Percentiles rank a stretch among this genome's conserved stretches.
Evolutionary conservation across 2,113 vertebrate species (phyloP).

Genomic region (Cinclus mexicanus): DNA sequence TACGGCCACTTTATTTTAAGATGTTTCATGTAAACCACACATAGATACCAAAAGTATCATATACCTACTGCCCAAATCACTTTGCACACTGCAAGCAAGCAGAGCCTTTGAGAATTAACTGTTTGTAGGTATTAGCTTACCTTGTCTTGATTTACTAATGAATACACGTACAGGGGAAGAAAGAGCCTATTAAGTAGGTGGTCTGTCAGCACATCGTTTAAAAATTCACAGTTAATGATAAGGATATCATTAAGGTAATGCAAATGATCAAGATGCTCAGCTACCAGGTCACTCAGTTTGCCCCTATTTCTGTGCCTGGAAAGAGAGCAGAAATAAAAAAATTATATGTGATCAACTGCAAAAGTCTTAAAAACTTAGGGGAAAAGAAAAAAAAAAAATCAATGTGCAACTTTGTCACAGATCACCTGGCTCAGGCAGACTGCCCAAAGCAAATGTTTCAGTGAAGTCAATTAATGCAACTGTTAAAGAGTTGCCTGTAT

Average conservation of each 20-base stretch:
- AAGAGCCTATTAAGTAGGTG: slow-evolving; percentile 97
- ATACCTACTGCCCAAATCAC: background rate
- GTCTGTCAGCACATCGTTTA: slow-evolving; percentile 96
- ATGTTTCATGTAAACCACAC: background rate
- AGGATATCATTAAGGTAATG: slow-evolving; percentile 99
- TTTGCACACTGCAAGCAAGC: background rate
- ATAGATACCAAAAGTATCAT: accelerated
- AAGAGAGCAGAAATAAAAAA: background rate
- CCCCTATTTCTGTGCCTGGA: slow-evolving; percentile 92
- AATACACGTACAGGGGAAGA: slow-evolving; percentile 94
- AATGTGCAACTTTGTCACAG: background rate
- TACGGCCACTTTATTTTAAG: background rate
- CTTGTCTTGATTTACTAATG: slow-evolving; percentile 88
- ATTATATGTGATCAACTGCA: background rate
- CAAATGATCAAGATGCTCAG: slow-evolving; percentile 96
- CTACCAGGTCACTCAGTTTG: slow-evolving; percentile 95
- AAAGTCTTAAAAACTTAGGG: background rate
- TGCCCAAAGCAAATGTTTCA: background rate
- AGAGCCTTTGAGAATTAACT: background rate
- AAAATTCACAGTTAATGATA: slow-evolving; percentile 97
- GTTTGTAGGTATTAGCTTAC: slow-evolving; percentile 55
- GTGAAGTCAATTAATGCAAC: background rate
- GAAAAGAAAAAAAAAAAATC: background rate
- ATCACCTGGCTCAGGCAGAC: background rate
- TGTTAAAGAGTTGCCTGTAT: background rate